Base-by-base conservation (phyloP, 2,888 invertebrate genomes). In the Lomographa bimaculata region DNA sequence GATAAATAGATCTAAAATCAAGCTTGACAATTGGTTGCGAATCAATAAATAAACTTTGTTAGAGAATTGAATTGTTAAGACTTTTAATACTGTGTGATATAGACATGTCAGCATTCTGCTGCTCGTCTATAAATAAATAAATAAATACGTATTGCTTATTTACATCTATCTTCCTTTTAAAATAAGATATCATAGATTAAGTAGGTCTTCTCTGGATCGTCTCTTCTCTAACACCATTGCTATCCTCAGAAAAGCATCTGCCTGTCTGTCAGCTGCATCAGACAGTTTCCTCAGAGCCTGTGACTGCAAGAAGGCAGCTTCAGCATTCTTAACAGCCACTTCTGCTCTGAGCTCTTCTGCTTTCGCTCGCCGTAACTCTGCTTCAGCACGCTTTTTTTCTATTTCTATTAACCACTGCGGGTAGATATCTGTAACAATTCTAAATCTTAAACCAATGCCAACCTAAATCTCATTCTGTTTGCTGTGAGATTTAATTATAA, bases 371-470 rank as follows among this genome's bases (percentile, higher is more conserved):
- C 62, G 55, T 6, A 77, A 46, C 19, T 83, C 84, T 0, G 81
- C 79, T 1, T 81, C 75, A 0, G 79, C 77, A 0, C 83, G 66
- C 33, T 78, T 80, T 38, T 75, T 73, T 41, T 83, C 84, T 1
- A 83, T 69, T 36, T 79, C 72, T 62, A 81, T 70, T 5, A 83
- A 40, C 82, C 81, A 83, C 61, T 79, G 70, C 6, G 80, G 84
- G 35, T 79, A 81, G 1, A 82, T 43, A 42, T 64, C 83, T 81
- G 42, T 16, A 34, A 44, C n/a, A n/a, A n/a, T n/a, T n/a, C n/a
- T n/a, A n/a, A n/a, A n/a, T n/a, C n/a, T n/a, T n/a, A n/a, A n/a
- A n/a, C n/a, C n/a, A n/a, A n/a, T n/a, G n/a, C n/a, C n/a, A n/a
- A n/a, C n/a, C n/a, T n/a, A n/a, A n/a, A n/a, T n/a, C n/a, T n/a